These are phyloP conservation scores for Harmothoe impar DNA, from an alignment of 2,888 invertebrate genomes.

Conservation along the genomic window DNA sequence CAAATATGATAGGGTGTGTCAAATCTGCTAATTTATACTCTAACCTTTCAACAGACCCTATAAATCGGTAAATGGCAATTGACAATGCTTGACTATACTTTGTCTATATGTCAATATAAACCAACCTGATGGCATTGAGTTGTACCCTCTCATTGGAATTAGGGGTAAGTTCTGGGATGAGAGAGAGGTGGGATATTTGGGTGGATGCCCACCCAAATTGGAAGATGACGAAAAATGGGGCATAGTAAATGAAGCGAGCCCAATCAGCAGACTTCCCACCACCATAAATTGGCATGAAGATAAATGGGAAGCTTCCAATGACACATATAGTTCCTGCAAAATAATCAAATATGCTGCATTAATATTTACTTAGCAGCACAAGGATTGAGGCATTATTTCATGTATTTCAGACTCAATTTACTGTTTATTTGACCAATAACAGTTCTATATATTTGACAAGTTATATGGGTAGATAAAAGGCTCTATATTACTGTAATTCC, in stretches of 20 bases:
- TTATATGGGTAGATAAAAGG: no score
- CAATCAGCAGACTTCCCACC: slow-evolving; percentile 86
- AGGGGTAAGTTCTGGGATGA: slow-evolving; percentile 88
- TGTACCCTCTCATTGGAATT: slow-evolving; percentile 82
- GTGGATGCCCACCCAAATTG: slow-evolving; percentile 97
- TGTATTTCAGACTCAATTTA: no score
- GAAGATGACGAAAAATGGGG: slow-evolving; percentile 86
- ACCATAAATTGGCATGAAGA: slow-evolving; percentile 90
- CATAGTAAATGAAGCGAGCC: slow-evolving; percentile 84
- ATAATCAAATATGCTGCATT: not conserved
- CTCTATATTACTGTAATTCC: no score
- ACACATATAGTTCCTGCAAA: slow-evolving; percentile 89
- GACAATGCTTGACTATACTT: no score
- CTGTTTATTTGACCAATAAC: no score
- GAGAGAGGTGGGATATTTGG: slow-evolving; percentile 95
- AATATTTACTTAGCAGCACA: not conserved
- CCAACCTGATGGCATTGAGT: slow-evolving; percentile 83
- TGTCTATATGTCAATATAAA: no score
- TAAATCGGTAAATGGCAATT: no score
- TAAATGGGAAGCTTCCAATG: slow-evolving; percentile 91
- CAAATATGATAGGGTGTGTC: no score
- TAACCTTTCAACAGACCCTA: no score
- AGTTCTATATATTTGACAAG: no score
- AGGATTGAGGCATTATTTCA: no score
- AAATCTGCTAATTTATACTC: no score